Percentiles rank a stretch among this genome's conserved stretches.
Evolutionary conservation across 2,113 vertebrate genomes (phyloP).

Genomic region (Leptosomus discolor): DNA sequence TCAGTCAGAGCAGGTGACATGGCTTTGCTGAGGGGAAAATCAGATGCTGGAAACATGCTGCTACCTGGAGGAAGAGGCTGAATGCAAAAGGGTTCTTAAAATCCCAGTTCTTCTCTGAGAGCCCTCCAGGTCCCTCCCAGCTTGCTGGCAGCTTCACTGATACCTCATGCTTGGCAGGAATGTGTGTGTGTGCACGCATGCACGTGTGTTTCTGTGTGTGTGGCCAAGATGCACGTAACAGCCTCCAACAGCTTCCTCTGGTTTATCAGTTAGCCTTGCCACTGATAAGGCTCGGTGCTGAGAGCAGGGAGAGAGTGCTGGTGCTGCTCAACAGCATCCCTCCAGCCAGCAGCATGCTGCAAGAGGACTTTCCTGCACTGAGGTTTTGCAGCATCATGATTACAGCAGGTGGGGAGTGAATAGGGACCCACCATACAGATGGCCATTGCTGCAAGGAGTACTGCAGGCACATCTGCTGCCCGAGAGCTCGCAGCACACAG

Average conservation of each 20-base stretch:
- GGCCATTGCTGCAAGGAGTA: too few relatives aligned
- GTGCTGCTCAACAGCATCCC: background rate
- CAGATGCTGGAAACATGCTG: background rate
- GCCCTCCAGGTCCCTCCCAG: background rate
- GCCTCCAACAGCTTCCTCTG: background rate
- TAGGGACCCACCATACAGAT: background rate
- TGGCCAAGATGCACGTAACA: background rate
- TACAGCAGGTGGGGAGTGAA: background rate
- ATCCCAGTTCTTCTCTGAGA: background rate
- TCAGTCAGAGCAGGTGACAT: background rate
- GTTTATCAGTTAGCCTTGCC: background rate
- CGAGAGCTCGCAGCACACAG: fast-evolving
- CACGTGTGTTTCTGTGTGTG: fast-evolving
- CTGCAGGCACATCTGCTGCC: fast-evolving
- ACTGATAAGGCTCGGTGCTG: background rate
- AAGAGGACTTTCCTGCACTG: background rate
- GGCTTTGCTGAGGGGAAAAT: background rate
- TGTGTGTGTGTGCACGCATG: fast-evolving
- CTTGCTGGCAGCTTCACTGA: background rate
- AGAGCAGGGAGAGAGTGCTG: background rate
- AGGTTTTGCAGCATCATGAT: background rate
- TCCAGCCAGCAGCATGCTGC: background rate
- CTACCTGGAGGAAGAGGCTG: background rate
- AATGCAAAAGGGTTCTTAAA: background rate
- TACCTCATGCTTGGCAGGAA: background rate